Percentiles rank a stretch among this genome's conserved stretches.
These are phyloP conservation scores for Antrozous pallidus DNA, from an alignment of 2,797 vertebrate species.

Conservation along the genomic window DNA sequence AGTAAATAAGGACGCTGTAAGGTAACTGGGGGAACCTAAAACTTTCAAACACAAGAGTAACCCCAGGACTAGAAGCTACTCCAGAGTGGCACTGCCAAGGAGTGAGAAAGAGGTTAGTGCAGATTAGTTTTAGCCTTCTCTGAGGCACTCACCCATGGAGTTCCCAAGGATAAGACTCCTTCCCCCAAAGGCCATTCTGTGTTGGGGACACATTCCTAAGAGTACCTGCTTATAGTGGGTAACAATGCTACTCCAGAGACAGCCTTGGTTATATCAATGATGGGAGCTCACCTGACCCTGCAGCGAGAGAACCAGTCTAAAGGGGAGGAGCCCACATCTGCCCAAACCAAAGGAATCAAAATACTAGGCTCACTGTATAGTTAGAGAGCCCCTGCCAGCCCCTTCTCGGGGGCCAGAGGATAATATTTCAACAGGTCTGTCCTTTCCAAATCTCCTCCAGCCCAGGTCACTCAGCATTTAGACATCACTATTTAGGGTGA, in stretches of 20 bases:
- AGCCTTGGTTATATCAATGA: background rate
- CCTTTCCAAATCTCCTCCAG: background rate
- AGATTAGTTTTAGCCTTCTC: background rate
- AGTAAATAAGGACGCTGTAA: background rate
- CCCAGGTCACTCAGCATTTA: background rate
- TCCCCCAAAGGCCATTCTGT: background rate
- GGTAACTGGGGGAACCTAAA: background rate
- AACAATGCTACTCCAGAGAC: background rate
- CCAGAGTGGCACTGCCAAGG: background rate
- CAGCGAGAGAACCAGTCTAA: background rate
- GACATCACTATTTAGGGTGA: background rate
- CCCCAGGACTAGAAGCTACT: background rate
- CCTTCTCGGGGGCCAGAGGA: background rate
- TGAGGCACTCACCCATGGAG: background rate
- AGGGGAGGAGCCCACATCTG: background rate
- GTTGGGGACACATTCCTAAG: background rate
- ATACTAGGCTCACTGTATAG: background rate
- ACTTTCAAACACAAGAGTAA: background rate
- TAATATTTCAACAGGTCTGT: background rate
- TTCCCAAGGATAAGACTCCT: background rate
- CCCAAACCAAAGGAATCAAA: background rate
- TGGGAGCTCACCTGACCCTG: background rate
- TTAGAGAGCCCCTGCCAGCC: too few species aligned
- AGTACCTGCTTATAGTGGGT: background rate
- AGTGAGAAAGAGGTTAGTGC: background rate